Evolutionary conservation across 2,113 vertebrate species (phyloP), one percentile per base, ranked within the genome.

Genomic region (Poeciliopsis prolifica): DNA sequence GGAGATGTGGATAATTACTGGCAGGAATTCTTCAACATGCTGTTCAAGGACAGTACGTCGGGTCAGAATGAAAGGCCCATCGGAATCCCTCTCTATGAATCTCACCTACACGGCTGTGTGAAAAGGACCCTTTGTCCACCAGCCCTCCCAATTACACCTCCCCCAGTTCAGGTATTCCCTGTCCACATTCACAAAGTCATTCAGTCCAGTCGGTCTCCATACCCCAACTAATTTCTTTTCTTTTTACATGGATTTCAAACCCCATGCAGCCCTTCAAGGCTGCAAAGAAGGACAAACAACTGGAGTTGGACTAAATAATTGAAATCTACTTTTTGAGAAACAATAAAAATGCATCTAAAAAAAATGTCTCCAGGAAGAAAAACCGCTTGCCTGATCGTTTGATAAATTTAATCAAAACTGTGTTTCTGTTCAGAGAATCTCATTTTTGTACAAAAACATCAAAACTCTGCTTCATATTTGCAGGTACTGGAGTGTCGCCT

Each of bases 111-210:
- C 65, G 17, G 24, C 68, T 2, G 48, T 84, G 82, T 86, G 84
- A 89, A 91, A 80, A 74, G 86, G 78, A 73, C 67, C 80, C 76
- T 81, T 91, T 93, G 89, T 92, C 88, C n/a, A 1, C 35, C 69
- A 73, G 44, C 72, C 80, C 51, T 67, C 65, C 80, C 68, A 71
- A 75, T 87, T 86, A 88, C 83, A 76, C 81, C 78, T 84, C 77
- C 87, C 81, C 81, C 77, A 24, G 33, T 60, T 62, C 29, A 33
- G 30, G 12, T 44, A 85, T 78, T 75, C 72, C 67, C 61, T 35
- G 44, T 79, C 61, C 76, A 75, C 74, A 33, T 65, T 80, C 83
- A 81, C 75, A 89, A 90, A 87, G 79, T 89, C 83, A 81, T 61
- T 71, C 73, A 62, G 65, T 67, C 62, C 64, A 74, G 74, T 48